phyloP scores from a whole-genome alignment of 2,797 vertebrate species.

The Podarcis siculus region DNA sequence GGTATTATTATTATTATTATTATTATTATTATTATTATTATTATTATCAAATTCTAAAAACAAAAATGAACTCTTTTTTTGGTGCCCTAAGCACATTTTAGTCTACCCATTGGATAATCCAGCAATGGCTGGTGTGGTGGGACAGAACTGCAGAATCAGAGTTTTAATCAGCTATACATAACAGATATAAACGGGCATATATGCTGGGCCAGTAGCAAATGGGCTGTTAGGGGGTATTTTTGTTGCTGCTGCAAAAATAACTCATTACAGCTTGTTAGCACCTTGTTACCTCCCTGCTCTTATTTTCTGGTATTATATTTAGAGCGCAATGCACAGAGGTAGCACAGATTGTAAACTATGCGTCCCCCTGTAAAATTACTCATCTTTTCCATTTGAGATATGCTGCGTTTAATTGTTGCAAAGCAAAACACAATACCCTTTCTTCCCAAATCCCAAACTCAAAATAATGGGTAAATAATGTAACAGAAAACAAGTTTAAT shows the following conservation, averaged over 20 bases:
- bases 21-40: no score
- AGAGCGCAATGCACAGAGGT: background rate
- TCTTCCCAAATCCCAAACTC: background rate
- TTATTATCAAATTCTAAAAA: no score
- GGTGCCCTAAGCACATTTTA: no score
- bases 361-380: conserved; percentile 34
- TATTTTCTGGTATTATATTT: conserved; percentile 49
- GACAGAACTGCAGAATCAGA: no score
- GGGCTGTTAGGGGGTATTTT: background rate
- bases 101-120: no score
- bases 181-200: background rate
- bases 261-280: background rate
- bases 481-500: conserved; percentile 2
- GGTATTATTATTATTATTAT: no score
- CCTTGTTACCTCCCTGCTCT: background rate
- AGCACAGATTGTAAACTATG: conserved; percentile 29
- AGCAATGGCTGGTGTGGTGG: no score
- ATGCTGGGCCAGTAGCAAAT: background rate
- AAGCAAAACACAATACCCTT: background rate
- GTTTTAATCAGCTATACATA: background rate
- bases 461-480: background rate
- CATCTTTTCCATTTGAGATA: conserved; percentile 15
- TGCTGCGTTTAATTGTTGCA: background rate
- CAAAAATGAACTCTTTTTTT: no score
- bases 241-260: background rate